Evolutionary conservation across 2,113 vertebrate genomes (phyloP), one percentile per base, ranked within the genome.

Genomic region (Pseudorasbora parva): DNA sequence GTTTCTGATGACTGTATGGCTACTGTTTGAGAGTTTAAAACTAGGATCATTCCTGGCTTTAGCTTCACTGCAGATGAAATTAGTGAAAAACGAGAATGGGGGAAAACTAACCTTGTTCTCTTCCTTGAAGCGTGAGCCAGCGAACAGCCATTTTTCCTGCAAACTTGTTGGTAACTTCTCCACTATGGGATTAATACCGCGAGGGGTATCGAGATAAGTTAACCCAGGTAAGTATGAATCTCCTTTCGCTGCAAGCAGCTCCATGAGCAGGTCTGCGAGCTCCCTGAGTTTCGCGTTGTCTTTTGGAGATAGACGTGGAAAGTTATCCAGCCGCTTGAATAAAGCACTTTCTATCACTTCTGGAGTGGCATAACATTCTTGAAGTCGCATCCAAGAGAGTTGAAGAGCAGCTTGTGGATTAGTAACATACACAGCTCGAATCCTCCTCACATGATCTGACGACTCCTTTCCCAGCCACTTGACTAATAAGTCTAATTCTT

Each of bases 251-350:
- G 79, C 62, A 10, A 79, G 79, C 1, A 89, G 33, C 41, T 89
- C 86, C 62, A 45, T 71, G 25, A 88, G 69, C 19, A 90, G 64
- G n/a, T 89, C 84, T 2, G 85, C 73, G 19, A 90, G 72, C 27
- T 87, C 83, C 71, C 86, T 86, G 0, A 90, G 78, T 21, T 83
- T 90, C 0, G 64, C 23, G 11, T 84, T 77, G 0, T 86, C 80
- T 73, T 4, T 90, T 8, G 25, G 1, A 57, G 47, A 37, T 1
- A 88, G 51, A 89, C 17, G 2, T 54, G 51, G 51, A 33, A 33
- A 33, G 30, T 33, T 21, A 54, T 54, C 51, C 17, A 54, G 19
- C 3, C 51, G 2, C 51, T 7, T 54, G 19, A 54, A 87, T 11
- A 89, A 37, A 2, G 86, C 85, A 41, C 54, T 83, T n/a, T 82